Evolutionary conservation across 92 coral and sea anemone genomes (phyloP), one percentile per base, ranked within the genome.

Genomic region (Epizoanthus ramosus): DNA sequence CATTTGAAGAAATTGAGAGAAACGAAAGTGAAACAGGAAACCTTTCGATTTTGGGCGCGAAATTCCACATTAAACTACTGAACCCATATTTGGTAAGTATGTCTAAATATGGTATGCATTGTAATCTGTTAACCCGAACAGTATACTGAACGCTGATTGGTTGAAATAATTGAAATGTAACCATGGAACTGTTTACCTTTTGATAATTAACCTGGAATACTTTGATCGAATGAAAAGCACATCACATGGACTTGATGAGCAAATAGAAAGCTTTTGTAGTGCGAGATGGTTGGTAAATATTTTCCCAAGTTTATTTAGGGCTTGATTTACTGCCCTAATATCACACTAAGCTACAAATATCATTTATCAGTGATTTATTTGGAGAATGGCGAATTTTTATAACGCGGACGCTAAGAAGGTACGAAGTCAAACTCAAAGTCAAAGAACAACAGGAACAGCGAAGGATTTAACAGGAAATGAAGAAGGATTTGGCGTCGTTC

Each of bases 271-370:
- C 54, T 15, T 37, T 77, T 65, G 60, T 60, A 19, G 3, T 19
- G 57, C 71, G 25, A 61, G 60, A 77, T 77, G 43, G 71, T 61
- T 61, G 61, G 82, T 61, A 77, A 77, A 77, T 60, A 77, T 77
- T 77, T 39, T 75, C 21, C 41, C 14, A 19, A 37, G 22, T 60
- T 37, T 45, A 39, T 60, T 77, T 39, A 28, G 28, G 16, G 37
- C 37, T 59, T 39, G 12, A 16, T 22, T 39, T 12, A 41, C 0
- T 58, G 17, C 15, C n/a, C 54, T 1, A 50, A 1, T 50, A 50
- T 13, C 54, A 50, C 16, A 50, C 54, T 13, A 16, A 50, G 54
- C 54, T 50, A 50, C 22, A 47, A 12, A 18, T 57, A 28, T 9
- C 65, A 7, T 14, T n/a, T n/a, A n/a, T n/a, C n/a, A n/a, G n/a